These are phyloP conservation scores for Blastobasis adustella DNA, from an alignment of 2,888 invertebrate genomes.

Conservation along the genomic window DNA sequence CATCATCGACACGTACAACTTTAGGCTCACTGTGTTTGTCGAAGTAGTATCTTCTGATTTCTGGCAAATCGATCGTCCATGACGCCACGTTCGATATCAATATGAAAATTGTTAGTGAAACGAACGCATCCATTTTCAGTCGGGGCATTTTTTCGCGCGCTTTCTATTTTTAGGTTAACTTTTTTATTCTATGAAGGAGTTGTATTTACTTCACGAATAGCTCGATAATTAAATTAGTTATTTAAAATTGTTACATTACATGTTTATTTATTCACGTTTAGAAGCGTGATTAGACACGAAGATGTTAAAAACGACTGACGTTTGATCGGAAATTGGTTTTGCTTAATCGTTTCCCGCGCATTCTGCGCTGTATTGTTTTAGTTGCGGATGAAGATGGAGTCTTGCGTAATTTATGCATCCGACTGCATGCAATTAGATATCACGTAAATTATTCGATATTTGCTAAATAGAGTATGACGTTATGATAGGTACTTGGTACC, in stretches of 20 bases:
- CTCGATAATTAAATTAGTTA: neutral
- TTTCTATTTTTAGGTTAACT: no score
- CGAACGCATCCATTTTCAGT: slow-evolving; percentile 25
- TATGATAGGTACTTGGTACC: no score
- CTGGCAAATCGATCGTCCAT: slow-evolving; percentile 58
- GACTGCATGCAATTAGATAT: no score
- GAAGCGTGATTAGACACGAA: slow-evolving; percentile 1
- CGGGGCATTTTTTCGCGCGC: slow-evolving; percentile 1
- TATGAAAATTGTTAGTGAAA: slow-evolving; percentile 21
- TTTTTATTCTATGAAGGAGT: no score
- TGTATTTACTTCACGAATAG: no score
- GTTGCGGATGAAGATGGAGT: no score
- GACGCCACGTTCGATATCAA: slow-evolving; percentile 26
- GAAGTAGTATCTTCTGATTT: slow-evolving; percentile 41
- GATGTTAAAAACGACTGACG: neutral
- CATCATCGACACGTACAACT: no score
- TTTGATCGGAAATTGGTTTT: slow-evolving; percentile 18
- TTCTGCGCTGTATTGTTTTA: neutral
- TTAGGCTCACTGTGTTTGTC: slow-evolving; percentile 28
- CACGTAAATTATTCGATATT: no score
- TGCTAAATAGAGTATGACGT: no score
- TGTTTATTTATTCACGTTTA: neutral
- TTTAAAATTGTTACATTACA: neutral
- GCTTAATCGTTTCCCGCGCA: slow-evolving; percentile 54
- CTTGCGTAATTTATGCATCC: no score